Base-by-base conservation (phyloP, 2,113 vertebrate genomes). In the Prunella himalayana region DNA sequence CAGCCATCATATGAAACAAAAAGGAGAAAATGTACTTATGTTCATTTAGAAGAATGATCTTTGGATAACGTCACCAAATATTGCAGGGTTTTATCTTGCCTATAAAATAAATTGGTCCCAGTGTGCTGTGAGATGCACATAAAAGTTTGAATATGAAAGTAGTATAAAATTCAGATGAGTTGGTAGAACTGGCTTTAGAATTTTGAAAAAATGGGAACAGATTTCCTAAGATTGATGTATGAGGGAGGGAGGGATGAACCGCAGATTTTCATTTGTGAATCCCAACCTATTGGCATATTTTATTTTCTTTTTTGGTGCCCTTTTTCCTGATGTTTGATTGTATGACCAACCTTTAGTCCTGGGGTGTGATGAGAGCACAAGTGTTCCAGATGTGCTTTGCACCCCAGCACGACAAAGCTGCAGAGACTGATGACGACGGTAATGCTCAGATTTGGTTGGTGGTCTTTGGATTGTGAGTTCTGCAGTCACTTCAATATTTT, bases 81-180 rank as follows among this genome's bases (percentile, higher is more conserved):
- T 80, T 66, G 51, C 80, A n/a, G 51, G 65, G 57, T 24, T 97
- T 93, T 92, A 93, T 94, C 95, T 86, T 71, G 82, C 56, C 88
- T 88, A 71, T 88, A 81, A 96, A 93, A 86, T 90, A 95, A 95
- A 97, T 92, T 92, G 92, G 90, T 95, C 92, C 88, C 92, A 70
- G 69, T 56, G 94, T 65, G 88, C 95, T 94, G 65, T 7, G 56
- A 90, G 92, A 92, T 78, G 95, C 86, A 86, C 76, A 73, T 83
- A 82, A 37, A 90, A 83, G 88, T 93, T 66, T 91, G 91, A 81
- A 92, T 94, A 94, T 66, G 70, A 71, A 94, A 94, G 92, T 30
- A 78, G 76, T 75, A 81, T 83, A 75, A 94, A 94, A 96, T 88
- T 88, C 82, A 83, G 44, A 86, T 63, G 60, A 81, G 33, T 86